phyloP scores from a whole-genome alignment of 2,113 vertebrate genomes.

The Caracal caracal region DNA sequence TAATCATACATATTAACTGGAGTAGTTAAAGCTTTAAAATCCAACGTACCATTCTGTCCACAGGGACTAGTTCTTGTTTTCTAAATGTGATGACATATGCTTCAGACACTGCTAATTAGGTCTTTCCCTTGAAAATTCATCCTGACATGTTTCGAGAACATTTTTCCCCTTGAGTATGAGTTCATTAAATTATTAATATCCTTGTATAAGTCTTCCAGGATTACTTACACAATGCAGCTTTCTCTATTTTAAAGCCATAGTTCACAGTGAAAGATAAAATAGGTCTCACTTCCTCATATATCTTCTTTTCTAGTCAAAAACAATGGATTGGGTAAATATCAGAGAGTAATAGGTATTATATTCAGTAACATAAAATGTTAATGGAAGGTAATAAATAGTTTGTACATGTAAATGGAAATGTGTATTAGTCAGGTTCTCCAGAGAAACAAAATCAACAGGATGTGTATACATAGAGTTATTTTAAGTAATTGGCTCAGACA shows the following conservation, averaged over 20 bases:
- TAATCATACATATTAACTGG: constrained; percentile 71
- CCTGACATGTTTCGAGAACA: constrained; percentile 70
- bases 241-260: constrained; percentile 65
- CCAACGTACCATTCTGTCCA: constrained; percentile 69
- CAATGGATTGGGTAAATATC: not conserved
- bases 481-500: not conserved
- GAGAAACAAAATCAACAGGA: not conserved
- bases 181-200: constrained; percentile 80
- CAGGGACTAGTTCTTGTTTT: constrained; percentile 77
- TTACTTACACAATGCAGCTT: constrained; percentile 57
- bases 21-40: constrained; percentile 74
- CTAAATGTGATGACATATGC: constrained; percentile 75
- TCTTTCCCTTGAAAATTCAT: constrained; percentile 78
- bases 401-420: not conserved
- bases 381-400: constrained; percentile 13
- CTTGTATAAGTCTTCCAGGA: constrained; percentile 62
- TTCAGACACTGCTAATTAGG: constrained; percentile 80
- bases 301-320: constrained; percentile 13
- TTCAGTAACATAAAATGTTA: not conserved
- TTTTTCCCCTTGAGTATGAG: constrained; percentile 52
- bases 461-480: not conserved
- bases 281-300: constrained; percentile 18
- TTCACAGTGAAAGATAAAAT: constrained; percentile 57
- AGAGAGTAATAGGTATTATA: not conserved
- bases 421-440: not conserved